phyloP scores from a whole-genome alignment of 2,888 invertebrate species.

The Dusona sp. region DNA sequence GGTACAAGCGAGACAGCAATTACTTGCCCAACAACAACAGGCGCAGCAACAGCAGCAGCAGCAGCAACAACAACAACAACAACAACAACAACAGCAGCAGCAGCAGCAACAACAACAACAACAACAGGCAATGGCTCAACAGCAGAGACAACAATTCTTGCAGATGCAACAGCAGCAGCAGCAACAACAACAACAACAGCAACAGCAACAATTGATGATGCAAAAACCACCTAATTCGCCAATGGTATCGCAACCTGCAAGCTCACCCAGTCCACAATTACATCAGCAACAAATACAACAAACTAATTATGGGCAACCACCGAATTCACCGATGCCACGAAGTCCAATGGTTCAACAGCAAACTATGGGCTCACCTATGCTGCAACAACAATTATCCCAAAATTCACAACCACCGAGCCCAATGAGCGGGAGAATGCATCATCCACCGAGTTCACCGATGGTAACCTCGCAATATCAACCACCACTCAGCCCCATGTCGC shows the following conservation, averaged over 20 bases:
- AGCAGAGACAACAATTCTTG: constrained; percentile 82
- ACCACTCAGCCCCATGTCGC: constrained; percentile 84
- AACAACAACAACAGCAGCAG: constrained; percentile 82
- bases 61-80: constrained; percentile 75
- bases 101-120: constrained; percentile 82
- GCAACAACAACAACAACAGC: constrained; percentile 78
- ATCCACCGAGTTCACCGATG: constrained; percentile 83
- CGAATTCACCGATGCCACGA: constrained; percentile 85
- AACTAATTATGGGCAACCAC: constrained; percentile 84
- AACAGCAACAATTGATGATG: constrained; percentile 82
- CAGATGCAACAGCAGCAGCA: constrained; percentile 80
- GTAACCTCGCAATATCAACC: constrained; percentile 82
- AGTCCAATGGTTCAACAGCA: constrained; percentile 83
- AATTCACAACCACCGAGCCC: constrained; percentile 84
- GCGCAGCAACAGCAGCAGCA: constrained; percentile 79
- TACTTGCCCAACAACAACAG: constrained; percentile 78
- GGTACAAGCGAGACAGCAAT: constrained; percentile 77
- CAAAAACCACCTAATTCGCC: constrained; percentile 84
- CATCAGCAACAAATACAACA: constrained; percentile 82
- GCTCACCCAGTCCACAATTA: constrained; percentile 84
- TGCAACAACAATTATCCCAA: constrained; percentile 82
- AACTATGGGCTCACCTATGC: constrained; percentile 84
- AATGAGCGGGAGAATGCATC: constrained; percentile 81
- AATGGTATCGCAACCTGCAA: constrained; percentile 82
- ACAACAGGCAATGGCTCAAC: constrained; percentile 71